phyloP scores from a whole-genome alignment of 1,140 invertebrate genomes.

The Mesaphorura yosii region DNA sequence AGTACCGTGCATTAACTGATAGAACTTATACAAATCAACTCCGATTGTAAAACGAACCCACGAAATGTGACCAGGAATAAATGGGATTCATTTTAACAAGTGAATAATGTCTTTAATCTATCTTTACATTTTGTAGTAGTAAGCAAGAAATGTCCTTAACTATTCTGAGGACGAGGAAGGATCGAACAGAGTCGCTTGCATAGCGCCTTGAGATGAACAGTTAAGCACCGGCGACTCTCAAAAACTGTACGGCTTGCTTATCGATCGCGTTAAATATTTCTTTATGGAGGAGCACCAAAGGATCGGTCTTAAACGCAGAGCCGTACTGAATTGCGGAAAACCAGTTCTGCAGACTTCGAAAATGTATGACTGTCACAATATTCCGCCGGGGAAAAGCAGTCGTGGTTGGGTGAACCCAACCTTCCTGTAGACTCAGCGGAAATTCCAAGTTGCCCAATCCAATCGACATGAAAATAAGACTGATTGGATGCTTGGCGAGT shows the following conservation, averaged over 20 bases:
- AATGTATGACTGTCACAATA: slow-evolving; percentile 17
- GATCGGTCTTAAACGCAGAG: background rate
- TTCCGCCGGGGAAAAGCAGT: slow-evolving; percentile 13
- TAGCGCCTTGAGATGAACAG: too few relatives aligned
- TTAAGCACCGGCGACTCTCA: too few relatives aligned
- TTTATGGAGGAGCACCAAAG: slow-evolving; percentile 14
- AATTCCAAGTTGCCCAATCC: slow-evolving; percentile 15
- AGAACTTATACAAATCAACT: too few relatives aligned
- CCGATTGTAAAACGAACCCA: too few relatives aligned
- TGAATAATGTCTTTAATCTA: too few relatives aligned
- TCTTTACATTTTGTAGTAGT: too few relatives aligned
- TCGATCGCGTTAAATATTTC: slow-evolving; percentile 17
- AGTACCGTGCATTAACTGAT: too few relatives aligned
- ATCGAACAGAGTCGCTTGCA: too few relatives aligned
- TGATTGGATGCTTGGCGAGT: slow-evolving; percentile 18
- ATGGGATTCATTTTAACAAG: too few relatives aligned
- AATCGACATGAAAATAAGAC: slow-evolving; percentile 20
- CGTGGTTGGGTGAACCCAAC: slow-evolving; percentile 13
- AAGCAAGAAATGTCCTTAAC: too few relatives aligned
- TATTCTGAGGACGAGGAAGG: too few relatives aligned
- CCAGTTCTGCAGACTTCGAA: slow-evolving; percentile 24
- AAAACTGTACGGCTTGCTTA: slow-evolving; percentile 12
- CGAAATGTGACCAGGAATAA: too few relatives aligned
- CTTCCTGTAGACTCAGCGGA: slow-evolving; percentile 8
- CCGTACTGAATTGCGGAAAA: slow-evolving; percentile 11